Evolutionary conservation across 2,888 invertebrate species (phyloP).

Genomic region (Scaptodrosophila latifasciaeformis): DNA sequence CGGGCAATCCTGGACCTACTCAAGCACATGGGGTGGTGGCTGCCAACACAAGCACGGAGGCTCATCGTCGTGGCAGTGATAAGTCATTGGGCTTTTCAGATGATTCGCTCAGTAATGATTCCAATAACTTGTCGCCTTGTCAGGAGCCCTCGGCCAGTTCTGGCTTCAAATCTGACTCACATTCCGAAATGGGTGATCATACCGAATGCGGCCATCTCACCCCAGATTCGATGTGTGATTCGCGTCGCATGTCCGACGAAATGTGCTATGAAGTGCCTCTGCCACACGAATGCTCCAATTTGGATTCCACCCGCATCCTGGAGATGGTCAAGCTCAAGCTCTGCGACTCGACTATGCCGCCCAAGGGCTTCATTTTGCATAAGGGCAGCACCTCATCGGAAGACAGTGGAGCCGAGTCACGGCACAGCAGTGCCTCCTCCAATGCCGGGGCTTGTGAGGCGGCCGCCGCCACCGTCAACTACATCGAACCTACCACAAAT

Average conservation of each 20-base stretch:
- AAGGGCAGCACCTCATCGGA: slow-evolving; percentile 72
- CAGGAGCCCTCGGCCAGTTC: slow-evolving; percentile 78
- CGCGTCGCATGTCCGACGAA: slow-evolving; percentile 75
- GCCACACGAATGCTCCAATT: slow-evolving; percentile 86
- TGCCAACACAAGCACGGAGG: slow-evolving; percentile 50
- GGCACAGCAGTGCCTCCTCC: slow-evolving; percentile 51
- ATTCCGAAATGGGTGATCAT: slow-evolving; percentile 78
- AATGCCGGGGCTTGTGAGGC: slow-evolving; percentile 29
- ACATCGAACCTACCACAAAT: slow-evolving; percentile 75
- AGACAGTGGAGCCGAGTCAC: slow-evolving; percentile 46
- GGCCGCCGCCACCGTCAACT: slow-evolving; percentile 25
- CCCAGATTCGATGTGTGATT: slow-evolving; percentile 74
- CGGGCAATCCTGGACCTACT: slow-evolving; percentile 22
- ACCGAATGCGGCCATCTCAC: slow-evolving; percentile 73
- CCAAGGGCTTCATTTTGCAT: slow-evolving; percentile 79
- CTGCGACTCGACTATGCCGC: slow-evolving; percentile 86
- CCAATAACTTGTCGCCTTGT: slow-evolving; percentile 77
- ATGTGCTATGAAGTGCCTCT: slow-evolving; percentile 83
- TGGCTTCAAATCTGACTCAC: slow-evolving; percentile 78
- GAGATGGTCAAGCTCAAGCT: slow-evolving; percentile 84
- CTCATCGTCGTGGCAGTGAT: slow-evolving; percentile 81
- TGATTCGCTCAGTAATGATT: slow-evolving; percentile 83
- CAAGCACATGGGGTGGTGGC: slow-evolving; percentile 13
- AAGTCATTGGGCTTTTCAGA: slow-evolving; percentile 83
- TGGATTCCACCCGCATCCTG: slow-evolving; percentile 87